Percentiles rank a stretch among this genome's conserved stretches.
phyloP scores from a whole-genome alignment of 2,797 vertebrate species.

The Tangara arthus region DNA sequence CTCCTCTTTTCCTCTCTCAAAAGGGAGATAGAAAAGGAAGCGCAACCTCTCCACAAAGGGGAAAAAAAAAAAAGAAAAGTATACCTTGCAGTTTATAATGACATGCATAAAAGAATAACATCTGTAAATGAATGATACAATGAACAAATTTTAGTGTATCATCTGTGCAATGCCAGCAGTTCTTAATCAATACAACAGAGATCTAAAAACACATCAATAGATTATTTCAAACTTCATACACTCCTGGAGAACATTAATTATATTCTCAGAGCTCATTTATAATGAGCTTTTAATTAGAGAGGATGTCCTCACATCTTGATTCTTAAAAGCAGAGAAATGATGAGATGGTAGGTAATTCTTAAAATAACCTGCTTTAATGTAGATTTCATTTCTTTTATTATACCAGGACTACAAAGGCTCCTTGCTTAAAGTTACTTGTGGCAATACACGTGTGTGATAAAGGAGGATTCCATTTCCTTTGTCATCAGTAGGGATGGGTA shows the following conservation, averaged over 20 bases:
- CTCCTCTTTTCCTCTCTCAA: neutral
- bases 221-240: neutral
- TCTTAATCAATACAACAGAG: neutral
- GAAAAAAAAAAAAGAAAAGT: neutral
- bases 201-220: neutral
- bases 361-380: neutral
- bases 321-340: slow-evolving; percentile 17
- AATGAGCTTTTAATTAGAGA: slow-evolving; percentile 43
- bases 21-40: neutral
- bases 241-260: slow-evolving; percentile 13
- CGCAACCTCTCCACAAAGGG: neutral
- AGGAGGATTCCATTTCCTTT: neutral
- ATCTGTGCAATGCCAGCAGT: neutral
- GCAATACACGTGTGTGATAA: neutral
- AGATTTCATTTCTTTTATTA: neutral
- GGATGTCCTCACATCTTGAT: neutral
- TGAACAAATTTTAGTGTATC: neutral
- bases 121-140: neutral
- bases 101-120: neutral
- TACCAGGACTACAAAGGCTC: neutral
- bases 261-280: neutral
- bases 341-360: neutral
- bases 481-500: neutral
- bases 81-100: neutral
- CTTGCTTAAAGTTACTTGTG: neutral